These are phyloP conservation scores for Neoaliturus tenellus DNA, from an alignment of 2,888 invertebrate species.

Conservation along the genomic window DNA sequence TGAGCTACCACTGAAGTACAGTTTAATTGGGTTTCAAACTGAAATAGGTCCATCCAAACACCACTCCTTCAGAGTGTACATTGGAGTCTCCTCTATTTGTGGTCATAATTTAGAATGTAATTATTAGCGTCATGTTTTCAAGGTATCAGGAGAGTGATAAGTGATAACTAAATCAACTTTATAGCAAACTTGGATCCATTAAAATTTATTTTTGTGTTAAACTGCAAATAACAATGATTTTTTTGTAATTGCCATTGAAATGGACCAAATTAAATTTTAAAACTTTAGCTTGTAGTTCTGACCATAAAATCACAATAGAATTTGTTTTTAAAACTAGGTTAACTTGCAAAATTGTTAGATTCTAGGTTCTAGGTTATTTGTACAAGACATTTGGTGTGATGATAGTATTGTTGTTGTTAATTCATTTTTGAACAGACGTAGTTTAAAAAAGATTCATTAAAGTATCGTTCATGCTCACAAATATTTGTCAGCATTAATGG, in stretches of 20 bases:
- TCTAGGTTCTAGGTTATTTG: conserved; percentile 4
- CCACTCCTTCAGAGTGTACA: background rate
- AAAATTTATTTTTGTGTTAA: background rate
- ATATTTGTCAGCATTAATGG: background rate
- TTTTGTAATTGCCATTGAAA: background rate
- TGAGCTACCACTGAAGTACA: conserved; percentile 5
- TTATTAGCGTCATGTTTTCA: background rate
- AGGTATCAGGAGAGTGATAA: background rate
- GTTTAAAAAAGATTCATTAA: background rate
- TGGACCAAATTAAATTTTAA: conserved; percentile 24
- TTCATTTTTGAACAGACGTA: background rate
- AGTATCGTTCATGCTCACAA: background rate
- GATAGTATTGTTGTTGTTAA: conserved; percentile 25
- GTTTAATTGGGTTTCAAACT: background rate
- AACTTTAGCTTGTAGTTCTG: conserved; percentile 17
- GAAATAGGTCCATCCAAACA: conserved; percentile 13
- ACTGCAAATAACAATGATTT: background rate
- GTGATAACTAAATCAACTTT: background rate
- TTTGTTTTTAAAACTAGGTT: conserved; percentile 6
- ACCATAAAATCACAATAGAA: conserved; percentile 13
- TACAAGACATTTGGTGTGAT: background rate
- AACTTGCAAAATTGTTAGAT: conserved; percentile 9
- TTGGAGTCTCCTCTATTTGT: background rate
- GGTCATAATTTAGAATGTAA: background rate
- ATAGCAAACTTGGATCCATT: background rate